phyloP scores from a whole-genome alignment of 1,140 invertebrate species.

The Diprion similis region DNA sequence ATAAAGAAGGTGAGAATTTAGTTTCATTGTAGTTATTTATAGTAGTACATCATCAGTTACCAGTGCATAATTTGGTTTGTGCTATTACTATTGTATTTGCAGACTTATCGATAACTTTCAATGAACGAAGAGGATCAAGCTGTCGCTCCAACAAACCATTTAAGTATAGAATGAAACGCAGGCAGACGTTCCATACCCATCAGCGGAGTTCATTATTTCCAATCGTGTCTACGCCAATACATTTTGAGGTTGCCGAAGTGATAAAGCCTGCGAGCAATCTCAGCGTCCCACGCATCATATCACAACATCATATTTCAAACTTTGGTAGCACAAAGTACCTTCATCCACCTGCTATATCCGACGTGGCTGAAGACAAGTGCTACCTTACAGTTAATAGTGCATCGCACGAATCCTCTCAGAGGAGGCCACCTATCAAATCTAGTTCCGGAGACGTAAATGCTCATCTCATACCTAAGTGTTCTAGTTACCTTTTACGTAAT shows the following conservation, averaged over 20 bases:
- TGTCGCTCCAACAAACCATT: constrained; percentile 41
- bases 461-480: background rate
- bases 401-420: constrained; percentile 32
- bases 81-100: background rate
- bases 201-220: constrained; percentile 35
- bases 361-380: constrained; percentile 38
- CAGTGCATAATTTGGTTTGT: background rate
- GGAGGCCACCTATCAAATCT: constrained; percentile 15
- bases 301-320: constrained; percentile 35
- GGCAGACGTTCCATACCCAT: constrained; percentile 58
- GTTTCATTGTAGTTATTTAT: no score
- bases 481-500: background rate
- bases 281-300: constrained; percentile 54
- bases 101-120: background rate
- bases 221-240: constrained; percentile 40
- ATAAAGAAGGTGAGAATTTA: background rate
- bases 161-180: constrained; percentile 54
- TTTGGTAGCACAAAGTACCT: constrained; percentile 31
- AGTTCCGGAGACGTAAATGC: background rate
- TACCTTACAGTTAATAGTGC: constrained; percentile 38
- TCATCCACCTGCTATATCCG: constrained; percentile 9
- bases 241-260: constrained; percentile 55
- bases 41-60: background rate
- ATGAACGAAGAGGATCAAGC: constrained; percentile 30
- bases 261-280: constrained; percentile 54